phyloP scores from a whole-genome alignment of 92 coral and sea anemone genomes.

The Actinernus sp. region DNA sequence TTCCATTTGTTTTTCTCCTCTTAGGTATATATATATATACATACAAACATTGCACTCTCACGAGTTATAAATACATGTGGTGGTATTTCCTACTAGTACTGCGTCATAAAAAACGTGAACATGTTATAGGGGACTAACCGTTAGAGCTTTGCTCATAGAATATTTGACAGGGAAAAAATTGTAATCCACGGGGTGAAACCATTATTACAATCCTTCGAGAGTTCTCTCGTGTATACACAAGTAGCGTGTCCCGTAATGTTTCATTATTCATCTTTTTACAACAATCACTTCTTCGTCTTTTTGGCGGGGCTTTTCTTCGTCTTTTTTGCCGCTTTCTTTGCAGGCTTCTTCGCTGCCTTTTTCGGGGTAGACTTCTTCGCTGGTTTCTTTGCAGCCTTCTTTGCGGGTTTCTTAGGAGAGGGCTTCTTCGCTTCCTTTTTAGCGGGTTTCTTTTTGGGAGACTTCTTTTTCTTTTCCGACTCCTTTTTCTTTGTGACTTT shows the following conservation, averaged over 20 bases:
- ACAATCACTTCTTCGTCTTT: too few relatives aligned
- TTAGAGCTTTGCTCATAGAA: too few relatives aligned
- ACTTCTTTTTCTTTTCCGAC: constrained; percentile 49
- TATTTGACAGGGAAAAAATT: too few relatives aligned
- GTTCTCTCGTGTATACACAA: too few relatives aligned
- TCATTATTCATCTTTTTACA: too few relatives aligned
- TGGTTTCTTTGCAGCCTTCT: constrained; percentile 35
- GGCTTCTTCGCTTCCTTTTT: constrained; percentile 55
- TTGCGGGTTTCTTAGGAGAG: constrained; percentile 20
- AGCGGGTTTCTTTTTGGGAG: constrained; percentile 50
- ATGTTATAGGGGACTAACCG: too few relatives aligned
- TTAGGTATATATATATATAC: constrained; percentile 34
- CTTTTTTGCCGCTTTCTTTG: constrained; percentile 63
- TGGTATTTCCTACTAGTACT: not conserved
- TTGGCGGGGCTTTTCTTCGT: too few relatives aligned
- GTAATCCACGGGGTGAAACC: too few relatives aligned
- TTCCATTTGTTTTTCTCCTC: too few relatives aligned
- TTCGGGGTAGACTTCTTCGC: constrained; percentile 55
- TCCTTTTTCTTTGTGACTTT: constrained; percentile 50
- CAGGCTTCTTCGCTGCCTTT: constrained; percentile 39
- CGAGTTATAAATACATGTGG: constrained; percentile 26
- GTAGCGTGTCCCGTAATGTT: too few relatives aligned
- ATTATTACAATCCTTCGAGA: too few relatives aligned
- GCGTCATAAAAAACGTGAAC: too few relatives aligned
- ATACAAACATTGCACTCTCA: constrained; percentile 30